Base-by-base conservation (phyloP, 1,140 invertebrate genomes). In the Nephila pilipes region DNA sequence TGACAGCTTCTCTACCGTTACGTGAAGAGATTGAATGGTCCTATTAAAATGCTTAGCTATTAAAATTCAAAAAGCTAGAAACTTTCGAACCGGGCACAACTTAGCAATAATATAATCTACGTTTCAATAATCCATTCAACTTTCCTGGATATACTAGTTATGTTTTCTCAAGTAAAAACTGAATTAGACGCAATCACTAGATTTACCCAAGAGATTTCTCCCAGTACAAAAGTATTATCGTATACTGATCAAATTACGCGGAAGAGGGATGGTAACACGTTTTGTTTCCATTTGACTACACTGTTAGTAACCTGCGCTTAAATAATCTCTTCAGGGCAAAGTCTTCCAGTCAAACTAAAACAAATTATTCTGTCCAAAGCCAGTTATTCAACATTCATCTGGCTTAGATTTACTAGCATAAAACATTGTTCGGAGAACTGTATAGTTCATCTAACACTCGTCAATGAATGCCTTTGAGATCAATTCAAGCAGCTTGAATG, bases 401-500 rank as follows among this genome's bases (percentile, higher is more conserved):
- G 6, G 46, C 1, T 12, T 22, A n/a, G 55, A 12, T 58, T 25
- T 85, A 58, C 55, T n/a, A 32, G 1, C 29, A 85, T 54, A 60
- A 60, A 85, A 60, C 83, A 85, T 85, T 85, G 36, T 85, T 60
- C 55, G 16, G 8, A 18, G 25, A 57, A 85, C 46, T 25, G 55
- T 85, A 46, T 29, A 85, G 16, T 54, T 85, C 57, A 60, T 60
- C 83, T 85, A 54, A 25, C 83, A 60, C 32, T 60, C 55, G 25
- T 85, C 55, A 85, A 85, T 85, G 36, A 6, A 58, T 58, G 83
- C 54, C 29, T 85, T 57, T 55, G 57, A 85, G 57, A 85, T 32
- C 55, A 85, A 85, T 85, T 85, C n/a, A 85, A 57, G 81, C 36
- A 29, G n/a, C 57, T 60, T 60, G 60, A 85, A 85, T 60, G 60